Conservation (phyloP, 2,113 vertebrate genomes). For the Eptesicus fuscus region DNA sequence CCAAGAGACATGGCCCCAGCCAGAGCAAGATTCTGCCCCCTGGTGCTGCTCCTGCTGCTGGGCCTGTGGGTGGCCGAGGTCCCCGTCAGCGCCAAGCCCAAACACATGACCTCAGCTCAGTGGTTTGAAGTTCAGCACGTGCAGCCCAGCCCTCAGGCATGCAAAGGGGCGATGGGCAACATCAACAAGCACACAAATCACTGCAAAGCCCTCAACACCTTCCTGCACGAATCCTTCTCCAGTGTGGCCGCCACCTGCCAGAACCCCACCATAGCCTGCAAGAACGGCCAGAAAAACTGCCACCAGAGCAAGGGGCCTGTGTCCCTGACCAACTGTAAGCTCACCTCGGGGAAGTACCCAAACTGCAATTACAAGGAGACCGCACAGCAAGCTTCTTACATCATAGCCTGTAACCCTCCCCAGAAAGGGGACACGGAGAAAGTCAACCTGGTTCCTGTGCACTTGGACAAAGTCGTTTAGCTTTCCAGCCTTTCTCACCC, state of each 20-base stretch:
- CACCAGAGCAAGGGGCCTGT: neutral
- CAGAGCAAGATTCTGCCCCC: neutral
- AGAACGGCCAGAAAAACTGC: neutral
- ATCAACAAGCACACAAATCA: neutral
- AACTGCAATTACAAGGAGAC: constrained; percentile 38
- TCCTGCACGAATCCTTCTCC: neutral
- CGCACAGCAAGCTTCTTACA: neutral
- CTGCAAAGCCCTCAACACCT: constrained; percentile 37
- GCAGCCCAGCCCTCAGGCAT: neutral
- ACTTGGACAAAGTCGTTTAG: constrained; percentile 40
- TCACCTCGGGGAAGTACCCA: neutral
- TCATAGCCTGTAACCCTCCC: constrained; percentile 19
- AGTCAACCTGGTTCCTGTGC: constrained; percentile 47
- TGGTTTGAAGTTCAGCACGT: constrained; percentile 9
- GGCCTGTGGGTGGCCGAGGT: neutral
- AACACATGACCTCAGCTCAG: constrained; percentile 6
- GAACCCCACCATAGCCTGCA: neutral
- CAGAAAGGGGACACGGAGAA: neutral
- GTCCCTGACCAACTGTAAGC: neutral
- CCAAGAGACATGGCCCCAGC: neutral
- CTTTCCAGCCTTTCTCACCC: neutral
- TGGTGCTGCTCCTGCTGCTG: constrained; percentile 38
- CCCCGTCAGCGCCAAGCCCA: neutral
- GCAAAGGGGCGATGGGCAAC: fast-evolving
- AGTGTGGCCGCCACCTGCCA: neutral